Percentiles rank a stretch among this genome's conserved stretches.
Conservation (phyloP, 2,113 vertebrate genomes). For the Cololabis saira region DNA sequence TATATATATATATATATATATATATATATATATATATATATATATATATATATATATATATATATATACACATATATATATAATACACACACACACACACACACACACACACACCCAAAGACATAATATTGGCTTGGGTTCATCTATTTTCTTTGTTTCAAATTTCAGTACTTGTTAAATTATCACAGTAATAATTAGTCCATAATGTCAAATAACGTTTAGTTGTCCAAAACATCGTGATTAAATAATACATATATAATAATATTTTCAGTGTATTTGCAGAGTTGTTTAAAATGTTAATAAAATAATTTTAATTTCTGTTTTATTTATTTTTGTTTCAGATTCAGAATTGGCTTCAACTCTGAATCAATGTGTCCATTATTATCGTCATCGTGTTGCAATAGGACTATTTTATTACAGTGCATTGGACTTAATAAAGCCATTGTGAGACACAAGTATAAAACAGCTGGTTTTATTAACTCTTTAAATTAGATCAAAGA, state of each 20-base stretch:
- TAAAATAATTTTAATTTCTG: no score
- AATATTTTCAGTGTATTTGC: no score
- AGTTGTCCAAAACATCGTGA: no score
- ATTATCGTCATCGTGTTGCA: constrained; percentile 1
- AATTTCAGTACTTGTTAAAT: neutral
- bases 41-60: no score
- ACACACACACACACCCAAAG: no score
- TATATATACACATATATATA: no score
- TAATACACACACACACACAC: no score
- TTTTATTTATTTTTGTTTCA: neutral
- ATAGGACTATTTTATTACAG: constrained; percentile 23
- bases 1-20: no score
- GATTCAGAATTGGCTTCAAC: neutral
- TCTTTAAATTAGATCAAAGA: constrained; percentile 99
- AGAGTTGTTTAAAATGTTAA: no score
- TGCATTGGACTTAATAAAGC: constrained; percentile 61
- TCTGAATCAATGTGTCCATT: neutral
- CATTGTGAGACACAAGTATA: constrained; percentile 84
- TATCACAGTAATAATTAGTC: neutral
- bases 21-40: no score
- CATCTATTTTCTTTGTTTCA: neutral
- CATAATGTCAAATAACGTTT: neutral
- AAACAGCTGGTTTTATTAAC: constrained; percentile 96
- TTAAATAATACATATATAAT: neutral
- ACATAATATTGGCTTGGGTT: no score